Base-by-base conservation (phyloP, 2,888 invertebrate genomes). In the Trachelus stipa region DNA sequence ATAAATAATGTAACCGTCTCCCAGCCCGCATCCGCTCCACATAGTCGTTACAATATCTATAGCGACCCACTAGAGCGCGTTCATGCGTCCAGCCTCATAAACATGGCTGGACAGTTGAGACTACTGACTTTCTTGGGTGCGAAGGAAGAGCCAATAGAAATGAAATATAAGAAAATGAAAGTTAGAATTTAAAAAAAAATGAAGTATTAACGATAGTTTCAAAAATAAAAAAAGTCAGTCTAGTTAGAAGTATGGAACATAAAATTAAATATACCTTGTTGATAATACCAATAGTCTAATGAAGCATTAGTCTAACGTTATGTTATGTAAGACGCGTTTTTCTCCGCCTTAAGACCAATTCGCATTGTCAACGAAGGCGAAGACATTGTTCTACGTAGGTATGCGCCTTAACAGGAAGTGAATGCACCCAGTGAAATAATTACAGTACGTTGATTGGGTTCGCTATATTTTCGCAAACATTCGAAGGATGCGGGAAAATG, bases 381-480 rank as follows among this genome's bases (percentile, higher is more conserved):
- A 56, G 15, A 56, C 40, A 40, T 23, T 40, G 15, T 40, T 40
- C 40, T 23, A 15, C 23, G 23, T 9, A 56, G 56, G 56, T 56
- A 56, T 56, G 9, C 15, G 9, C 56, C 23, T 1, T 9, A 56
- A 23, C 56, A 23, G 56, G 56, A 56, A 56, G 56, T 56, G 56
- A 56, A 56, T 56, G 56, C 56, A 56, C 56, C 56, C 23, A 56
- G 56, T 56, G 9, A 23, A 56, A 56, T 23, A 23, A 23, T 56
- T 15, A 9, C 56, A 9, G 23, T 23, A 56, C 15, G 56, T 23
- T 23, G 56, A 56, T 56, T 56, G 56, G 56, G 23, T 4, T 12
- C 68, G n/a, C 77, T 81, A 82, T 79, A 84, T 83, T 83, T 82
- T 75, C 79, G 80, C 77, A 79, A 83, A 69, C 73, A 73, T 11